Conservation (phyloP, 2,113 vertebrate species). For the Pipa parva region DNA sequence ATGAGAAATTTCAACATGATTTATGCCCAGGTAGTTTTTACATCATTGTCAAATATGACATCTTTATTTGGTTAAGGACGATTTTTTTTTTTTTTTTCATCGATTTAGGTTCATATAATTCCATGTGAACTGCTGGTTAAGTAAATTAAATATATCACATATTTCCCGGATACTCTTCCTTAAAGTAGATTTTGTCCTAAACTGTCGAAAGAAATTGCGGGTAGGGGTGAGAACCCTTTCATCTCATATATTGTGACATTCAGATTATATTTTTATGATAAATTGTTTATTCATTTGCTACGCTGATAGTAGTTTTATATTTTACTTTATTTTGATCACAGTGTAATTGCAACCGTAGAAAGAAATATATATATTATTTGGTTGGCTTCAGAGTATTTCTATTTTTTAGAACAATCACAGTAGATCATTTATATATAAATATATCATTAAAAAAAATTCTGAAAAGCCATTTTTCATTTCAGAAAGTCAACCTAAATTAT, state of each 20-base stretch:
- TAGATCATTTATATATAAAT: background rate
- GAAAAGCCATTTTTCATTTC: conserved; percentile 1
- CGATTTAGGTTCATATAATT: too few species aligned
- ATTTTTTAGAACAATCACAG: conserved; percentile 14
- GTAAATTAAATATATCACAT: too few species aligned
- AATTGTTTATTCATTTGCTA: conserved; percentile 45
- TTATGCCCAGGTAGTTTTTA: too few species aligned
- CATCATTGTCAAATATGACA: too few species aligned
- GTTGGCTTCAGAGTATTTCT: conserved; percentile 12
- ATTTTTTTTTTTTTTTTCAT: too few species aligned
- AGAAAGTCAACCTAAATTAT: background rate
- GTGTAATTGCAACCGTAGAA: conserved; percentile 42
- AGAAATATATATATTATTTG: conserved; percentile 1
- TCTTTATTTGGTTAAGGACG: too few species aligned
- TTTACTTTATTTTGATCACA: conserved; percentile 41
- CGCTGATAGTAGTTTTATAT: conserved; percentile 46
- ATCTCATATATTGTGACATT: conserved; percentile 58
- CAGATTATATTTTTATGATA: conserved; percentile 48
- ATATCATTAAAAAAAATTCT: conserved; percentile 3
- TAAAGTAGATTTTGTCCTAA: too few species aligned
- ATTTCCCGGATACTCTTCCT: too few species aligned
- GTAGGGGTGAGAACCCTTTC: too few species aligned
- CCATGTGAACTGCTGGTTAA: too few species aligned
- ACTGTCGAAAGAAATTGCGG: too few species aligned
- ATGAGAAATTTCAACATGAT: too few species aligned